Base-by-base conservation (phyloP, 2,888 invertebrate genomes). In the Agrypnus murinus region DNA sequence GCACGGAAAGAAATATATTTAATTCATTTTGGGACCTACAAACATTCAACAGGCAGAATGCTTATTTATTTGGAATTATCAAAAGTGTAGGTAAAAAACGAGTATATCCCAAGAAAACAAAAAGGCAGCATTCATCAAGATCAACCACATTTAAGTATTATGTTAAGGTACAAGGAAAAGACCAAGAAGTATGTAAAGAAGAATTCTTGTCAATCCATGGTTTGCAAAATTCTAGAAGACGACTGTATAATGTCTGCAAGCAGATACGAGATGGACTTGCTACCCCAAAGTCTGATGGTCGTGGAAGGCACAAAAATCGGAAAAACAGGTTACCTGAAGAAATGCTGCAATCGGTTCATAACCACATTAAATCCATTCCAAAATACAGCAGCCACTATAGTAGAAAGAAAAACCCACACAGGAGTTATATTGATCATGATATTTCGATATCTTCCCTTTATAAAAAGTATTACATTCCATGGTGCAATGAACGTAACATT, bases 361-460 rank as follows among this genome's bases (percentile, higher is more conserved):
- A 64, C 15, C 53, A 53, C 17, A 64, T 64, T 12, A 34, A 50
- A 10, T 19, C 17, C 8, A 59, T 66, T 10, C 50, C 59, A 15
- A 66, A 59, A 59, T 66, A 66, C 31, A 19, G 8, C 8, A 62
- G 66, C 74, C 57, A 66, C 17, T 66, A 66, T 46, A 48, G 59
- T 12, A 32, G 38, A 14, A n/a, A 36, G 7, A 19, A 43, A 9
- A 65, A 65, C 17, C 65, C 58, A 6, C 1, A 32, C 15, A 67
- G 38, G 55, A 9, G 36, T 14, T 73, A 74, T 15, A 38, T 74
- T 1, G 48, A 74, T 57, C 65, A 73, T 50, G 70, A 74, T 40
- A n/a, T 73, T 14, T 25, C 50, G n/a, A 73, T 76, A 8, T 71
- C 68, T 9, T 25, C 32, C 12, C 69, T 76, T 9, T 73, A 72